Conservation (phyloP, 1,140 invertebrate genomes). For the Temnothorax longispinosus region DNA sequence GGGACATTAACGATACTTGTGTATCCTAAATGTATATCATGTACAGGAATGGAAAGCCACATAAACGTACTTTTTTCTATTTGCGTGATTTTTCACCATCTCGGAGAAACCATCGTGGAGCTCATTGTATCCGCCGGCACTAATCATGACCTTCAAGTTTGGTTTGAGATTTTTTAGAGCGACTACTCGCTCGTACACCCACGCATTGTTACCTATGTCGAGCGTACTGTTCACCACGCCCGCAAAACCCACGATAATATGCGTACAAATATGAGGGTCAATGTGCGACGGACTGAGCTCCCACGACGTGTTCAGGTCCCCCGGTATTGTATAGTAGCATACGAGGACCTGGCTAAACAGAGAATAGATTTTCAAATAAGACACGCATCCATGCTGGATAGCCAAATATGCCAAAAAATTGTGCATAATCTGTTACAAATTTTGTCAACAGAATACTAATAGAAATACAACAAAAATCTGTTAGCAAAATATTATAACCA, state of each 20-base stretch:
- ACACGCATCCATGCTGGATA: not conserved
- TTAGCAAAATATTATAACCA: not conserved
- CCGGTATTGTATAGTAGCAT: conserved; percentile 89
- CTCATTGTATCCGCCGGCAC: conserved; percentile 90
- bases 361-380: not conserved
- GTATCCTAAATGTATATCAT: not conserved
- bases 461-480: not conserved
- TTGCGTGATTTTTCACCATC: conserved; percentile 90
- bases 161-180: conserved; percentile 89
- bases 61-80: conserved; percentile 86
- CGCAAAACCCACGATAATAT: conserved; percentile 92
- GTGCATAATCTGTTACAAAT: not conserved
- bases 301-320: conserved; percentile 72
- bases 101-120: conserved; percentile 88
- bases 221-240: conserved; percentile 88
- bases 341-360: conserved; percentile 71
- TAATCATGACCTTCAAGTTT: conserved; percentile 91
- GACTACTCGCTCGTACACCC: conserved; percentile 86
- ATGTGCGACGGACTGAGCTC: conserved; percentile 87
- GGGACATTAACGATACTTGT: not conserved
- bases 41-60: not conserved
- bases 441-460: not conserved
- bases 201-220: conserved; percentile 79
- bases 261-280: conserved; percentile 91
- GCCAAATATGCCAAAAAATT: not conserved